Conservation (phyloP, 2,888 invertebrate species). For the Neocrepidodera transversa region DNA sequence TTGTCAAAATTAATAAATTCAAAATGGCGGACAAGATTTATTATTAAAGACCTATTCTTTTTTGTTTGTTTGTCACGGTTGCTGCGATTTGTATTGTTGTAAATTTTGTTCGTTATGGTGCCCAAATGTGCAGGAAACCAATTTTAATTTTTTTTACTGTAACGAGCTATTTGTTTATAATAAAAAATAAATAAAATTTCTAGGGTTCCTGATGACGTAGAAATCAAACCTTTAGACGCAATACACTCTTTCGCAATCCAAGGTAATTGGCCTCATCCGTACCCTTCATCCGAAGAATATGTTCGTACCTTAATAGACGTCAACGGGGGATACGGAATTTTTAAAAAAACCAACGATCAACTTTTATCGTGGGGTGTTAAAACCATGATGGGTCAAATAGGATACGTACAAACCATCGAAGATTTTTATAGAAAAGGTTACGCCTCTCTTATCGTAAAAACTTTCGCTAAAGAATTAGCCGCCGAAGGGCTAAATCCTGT, state of each 20-base stretch:
- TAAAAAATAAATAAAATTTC: too few relatives aligned
- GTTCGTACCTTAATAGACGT: conserved; percentile 5
- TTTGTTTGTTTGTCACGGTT: too few relatives aligned
- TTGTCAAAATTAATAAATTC: too few relatives aligned
- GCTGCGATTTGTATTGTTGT: too few relatives aligned
- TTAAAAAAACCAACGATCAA: neutral
- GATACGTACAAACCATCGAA: conserved; percentile 26
- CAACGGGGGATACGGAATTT: conserved; percentile 25
- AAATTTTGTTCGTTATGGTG: too few relatives aligned
- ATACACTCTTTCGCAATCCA: neutral
- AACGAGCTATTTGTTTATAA: too few relatives aligned
- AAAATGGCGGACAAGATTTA: too few relatives aligned
- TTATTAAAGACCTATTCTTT: too few relatives aligned
- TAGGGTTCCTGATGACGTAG: conserved; percentile 9
- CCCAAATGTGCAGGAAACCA: too few relatives aligned
- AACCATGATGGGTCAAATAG: conserved; percentile 30
- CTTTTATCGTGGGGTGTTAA: conserved; percentile 18
- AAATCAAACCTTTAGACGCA: neutral
- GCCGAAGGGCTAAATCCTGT: conserved; percentile 22
- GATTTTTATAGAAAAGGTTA: conserved; percentile 25
- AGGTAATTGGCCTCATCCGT: neutral
- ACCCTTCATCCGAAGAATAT: neutral
- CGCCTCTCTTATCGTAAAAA: conserved; percentile 17
- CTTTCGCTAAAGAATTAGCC: conserved; percentile 29
- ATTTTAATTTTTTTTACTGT: too few relatives aligned